Conservation (phyloP, 2,888 invertebrate genomes). For the Drosophila fungiperda region DNA sequence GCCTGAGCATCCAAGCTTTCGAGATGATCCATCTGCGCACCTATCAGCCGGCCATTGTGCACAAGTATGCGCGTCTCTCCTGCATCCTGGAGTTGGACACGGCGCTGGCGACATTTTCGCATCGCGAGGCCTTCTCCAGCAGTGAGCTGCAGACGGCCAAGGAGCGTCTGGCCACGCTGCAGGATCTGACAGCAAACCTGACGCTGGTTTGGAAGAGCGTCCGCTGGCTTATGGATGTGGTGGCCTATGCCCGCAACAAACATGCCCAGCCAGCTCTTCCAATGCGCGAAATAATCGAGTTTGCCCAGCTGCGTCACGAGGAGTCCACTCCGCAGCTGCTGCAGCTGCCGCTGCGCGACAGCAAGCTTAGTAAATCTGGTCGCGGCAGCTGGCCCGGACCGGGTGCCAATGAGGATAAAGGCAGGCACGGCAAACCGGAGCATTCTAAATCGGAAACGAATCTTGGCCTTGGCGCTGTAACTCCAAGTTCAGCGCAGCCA, state of each 20-base stretch:
- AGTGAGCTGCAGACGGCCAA: slow-evolving; percentile 94
- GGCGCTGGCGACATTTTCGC: slow-evolving; percentile 95
- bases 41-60: slow-evolving; percentile 95
- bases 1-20: slow-evolving; percentile 96
- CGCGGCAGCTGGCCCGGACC: slow-evolving; percentile 95
- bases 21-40: slow-evolving; percentile 98
- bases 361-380: slow-evolving; percentile 89
- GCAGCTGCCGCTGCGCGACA: slow-evolving; percentile 87
- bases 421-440: slow-evolving; percentile 86
- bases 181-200: slow-evolving; percentile 93
- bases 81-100: slow-evolving; percentile 97
- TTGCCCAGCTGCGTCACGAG: slow-evolving; percentile 71
- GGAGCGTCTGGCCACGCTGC: slow-evolving; percentile 92
- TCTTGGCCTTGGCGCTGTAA: slow-evolving; percentile 79
- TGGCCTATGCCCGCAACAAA: slow-evolving; percentile 96
- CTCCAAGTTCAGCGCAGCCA: slow-evolving; percentile 44
- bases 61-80: slow-evolving; percentile 96
- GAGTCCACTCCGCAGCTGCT: slow-evolving; percentile 71
- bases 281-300: slow-evolving; percentile 84
- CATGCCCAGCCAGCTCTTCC: slow-evolving; percentile 84
- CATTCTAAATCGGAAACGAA: slow-evolving; percentile 94
- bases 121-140: slow-evolving; percentile 97
- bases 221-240: slow-evolving; percentile 98
- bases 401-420: slow-evolving; percentile 72
- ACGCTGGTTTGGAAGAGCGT: slow-evolving; percentile 97